Conservation (phyloP, 2,113 vertebrate genomes). For the Litocranius walleri region DNA sequence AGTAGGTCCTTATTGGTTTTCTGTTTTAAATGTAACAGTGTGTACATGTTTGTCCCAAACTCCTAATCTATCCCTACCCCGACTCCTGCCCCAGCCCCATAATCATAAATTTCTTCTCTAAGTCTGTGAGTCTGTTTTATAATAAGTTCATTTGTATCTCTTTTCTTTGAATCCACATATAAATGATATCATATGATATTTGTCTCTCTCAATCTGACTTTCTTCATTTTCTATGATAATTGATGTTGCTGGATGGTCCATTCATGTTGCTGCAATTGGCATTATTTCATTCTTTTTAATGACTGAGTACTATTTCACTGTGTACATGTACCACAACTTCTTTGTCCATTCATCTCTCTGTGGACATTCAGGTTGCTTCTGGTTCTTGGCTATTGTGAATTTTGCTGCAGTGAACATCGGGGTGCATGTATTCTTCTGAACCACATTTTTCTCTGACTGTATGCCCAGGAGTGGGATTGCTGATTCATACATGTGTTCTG, state of each 20-base stretch:
- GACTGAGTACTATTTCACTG: not conserved
- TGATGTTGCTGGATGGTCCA: not conserved
- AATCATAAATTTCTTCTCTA: not conserved
- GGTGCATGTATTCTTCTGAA: not conserved
- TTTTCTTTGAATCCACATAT: not conserved
- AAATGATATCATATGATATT: not conserved
- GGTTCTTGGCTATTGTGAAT: not conserved
- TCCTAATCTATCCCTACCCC: not conserved
- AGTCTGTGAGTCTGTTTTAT: not conserved
- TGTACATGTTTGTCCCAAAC: not conserved
- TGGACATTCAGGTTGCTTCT: not conserved
- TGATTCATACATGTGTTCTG: not conserved
- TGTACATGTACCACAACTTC: not conserved
- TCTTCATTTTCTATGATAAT: not conserved
- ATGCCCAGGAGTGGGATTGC: not conserved
- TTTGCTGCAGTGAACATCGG: not conserved
- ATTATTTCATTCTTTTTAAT: not conserved
- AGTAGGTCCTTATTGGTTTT: not conserved
- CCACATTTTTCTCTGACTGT: not conserved
- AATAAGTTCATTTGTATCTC: not conserved
- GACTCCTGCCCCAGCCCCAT: not conserved
- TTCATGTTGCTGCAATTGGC: not conserved
- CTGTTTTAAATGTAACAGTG: not conserved
- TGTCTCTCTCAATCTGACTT: not conserved
- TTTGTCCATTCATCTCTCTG: not conserved